Evolutionary conservation across 2,888 invertebrate species (phyloP).

Genomic region (Sepiola atlantica): DNA sequence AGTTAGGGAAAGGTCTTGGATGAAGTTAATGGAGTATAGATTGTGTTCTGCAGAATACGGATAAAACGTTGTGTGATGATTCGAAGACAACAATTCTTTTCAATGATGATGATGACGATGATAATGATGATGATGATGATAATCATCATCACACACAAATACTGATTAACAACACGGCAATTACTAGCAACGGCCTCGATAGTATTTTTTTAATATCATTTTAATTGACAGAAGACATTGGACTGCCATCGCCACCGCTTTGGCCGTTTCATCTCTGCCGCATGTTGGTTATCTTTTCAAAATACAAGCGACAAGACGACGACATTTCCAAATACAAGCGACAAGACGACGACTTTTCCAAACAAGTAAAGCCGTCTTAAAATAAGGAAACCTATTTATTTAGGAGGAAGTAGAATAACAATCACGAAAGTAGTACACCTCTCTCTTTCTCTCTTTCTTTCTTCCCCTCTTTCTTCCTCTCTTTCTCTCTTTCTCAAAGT

Average conservation of each 20-base stretch:
- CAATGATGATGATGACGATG: too few relatives aligned
- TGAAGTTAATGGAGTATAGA: too few relatives aligned
- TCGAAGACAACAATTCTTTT: too few relatives aligned
- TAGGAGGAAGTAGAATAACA: background rate
- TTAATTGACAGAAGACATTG: too few relatives aligned
- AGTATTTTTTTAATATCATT: too few relatives aligned
- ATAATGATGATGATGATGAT: too few relatives aligned
- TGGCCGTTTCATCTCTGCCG: background rate
- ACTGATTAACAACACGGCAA: too few relatives aligned
- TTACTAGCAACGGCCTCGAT: too few relatives aligned
- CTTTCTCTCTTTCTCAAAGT: background rate
- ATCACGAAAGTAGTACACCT: background rate
- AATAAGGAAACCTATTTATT: background rate
- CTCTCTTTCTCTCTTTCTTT: background rate
- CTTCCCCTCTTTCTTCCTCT: background rate
- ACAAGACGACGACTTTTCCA: background rate
- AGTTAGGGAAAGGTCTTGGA: too few relatives aligned
- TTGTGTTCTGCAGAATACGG: too few relatives aligned
- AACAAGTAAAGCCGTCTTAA: background rate
- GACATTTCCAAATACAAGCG: background rate
- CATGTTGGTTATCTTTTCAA: background rate
- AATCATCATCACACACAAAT: too few relatives aligned
- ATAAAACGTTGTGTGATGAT: too few relatives aligned
- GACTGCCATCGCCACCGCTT: background rate
- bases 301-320: background rate